Evolutionary conservation across 1,140 invertebrate species (phyloP).

Genomic region (Tetramorium parvispinum): DNA sequence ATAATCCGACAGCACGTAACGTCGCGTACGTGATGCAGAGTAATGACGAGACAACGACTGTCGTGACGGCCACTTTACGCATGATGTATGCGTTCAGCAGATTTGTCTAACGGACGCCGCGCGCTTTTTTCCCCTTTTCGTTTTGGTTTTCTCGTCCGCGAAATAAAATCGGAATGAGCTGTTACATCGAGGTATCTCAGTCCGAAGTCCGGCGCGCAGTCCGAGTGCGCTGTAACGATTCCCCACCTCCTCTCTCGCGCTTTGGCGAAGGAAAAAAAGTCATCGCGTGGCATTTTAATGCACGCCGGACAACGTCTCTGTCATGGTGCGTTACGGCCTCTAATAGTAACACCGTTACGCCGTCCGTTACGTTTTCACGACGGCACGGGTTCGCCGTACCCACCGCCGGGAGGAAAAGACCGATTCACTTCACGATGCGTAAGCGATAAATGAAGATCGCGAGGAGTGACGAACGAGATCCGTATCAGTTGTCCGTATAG

Average conservation of each 20-base stretch:
- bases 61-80: conserved; percentile 19
- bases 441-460: conserved; percentile 37
- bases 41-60: conserved; percentile 34
- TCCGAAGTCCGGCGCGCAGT: neutral
- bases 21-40: neutral
- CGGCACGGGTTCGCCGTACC: conserved; percentile 47
- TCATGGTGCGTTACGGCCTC: conserved; percentile 67
- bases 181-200: conserved; percentile 18
- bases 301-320: conserved; percentile 55
- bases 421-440: conserved; percentile 39
- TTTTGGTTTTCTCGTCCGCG: neutral
- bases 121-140: neutral
- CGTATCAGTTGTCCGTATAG: conserved; percentile 12
- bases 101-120: conserved; percentile 23
- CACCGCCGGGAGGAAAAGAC: neutral
- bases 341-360: conserved; percentile 74
- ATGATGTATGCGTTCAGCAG: neutral
- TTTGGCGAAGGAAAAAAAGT: conserved; percentile 41
- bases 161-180: conserved; percentile 12
- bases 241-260: neutral
- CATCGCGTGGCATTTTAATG: conserved; percentile 65
- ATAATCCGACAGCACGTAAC: neutral
- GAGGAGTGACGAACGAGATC: conserved; percentile 37
- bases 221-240: conserved; percentile 50
- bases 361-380: conserved; percentile 72